A percentile compares a stretch with the other conserved stretches of the same genome.
Evolutionary conservation across 1,140 invertebrate species (phyloP).

Genomic region (Xylocopa sonorina): DNA sequence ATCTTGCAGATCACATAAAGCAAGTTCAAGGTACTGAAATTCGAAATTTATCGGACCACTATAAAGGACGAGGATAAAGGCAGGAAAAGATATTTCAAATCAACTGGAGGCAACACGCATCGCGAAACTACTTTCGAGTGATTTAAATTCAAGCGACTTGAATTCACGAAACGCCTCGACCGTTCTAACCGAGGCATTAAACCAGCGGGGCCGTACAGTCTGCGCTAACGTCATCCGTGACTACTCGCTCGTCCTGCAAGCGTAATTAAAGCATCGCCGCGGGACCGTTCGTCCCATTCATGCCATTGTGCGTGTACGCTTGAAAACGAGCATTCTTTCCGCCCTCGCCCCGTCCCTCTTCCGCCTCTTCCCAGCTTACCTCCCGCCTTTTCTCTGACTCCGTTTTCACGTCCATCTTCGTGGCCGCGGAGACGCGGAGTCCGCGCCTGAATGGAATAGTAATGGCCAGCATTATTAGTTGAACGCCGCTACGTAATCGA

Average conservation of each 20-base stretch:
- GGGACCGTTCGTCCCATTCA: constrained; percentile 7
- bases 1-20: too few species aligned
- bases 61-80: too few species aligned
- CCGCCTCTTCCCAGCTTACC: not conserved
- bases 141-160: too few species aligned
- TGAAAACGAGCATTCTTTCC: not conserved
- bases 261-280: constrained; percentile 5
- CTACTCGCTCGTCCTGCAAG: not conserved
- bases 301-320: not conserved
- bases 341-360: not conserved
- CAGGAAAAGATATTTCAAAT: too few species aligned
- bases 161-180: too few species aligned
- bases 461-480: constrained; percentile 38
- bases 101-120: too few species aligned
- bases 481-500: constrained; percentile 31
- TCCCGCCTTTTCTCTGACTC: not conserved
- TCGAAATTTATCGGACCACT: too few species aligned
- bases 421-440: not conserved
- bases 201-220: constrained; percentile 24
- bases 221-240: constrained; percentile 16
- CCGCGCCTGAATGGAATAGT: constrained; percentile 13
- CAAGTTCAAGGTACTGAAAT: too few species aligned
- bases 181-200: constrained; percentile 40
- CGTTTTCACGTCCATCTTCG: not conserved
- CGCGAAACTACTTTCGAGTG: too few species aligned